Evolutionary conservation across 2,888 invertebrate genomes (phyloP).

Genomic region (Melanotus villosus): DNA sequence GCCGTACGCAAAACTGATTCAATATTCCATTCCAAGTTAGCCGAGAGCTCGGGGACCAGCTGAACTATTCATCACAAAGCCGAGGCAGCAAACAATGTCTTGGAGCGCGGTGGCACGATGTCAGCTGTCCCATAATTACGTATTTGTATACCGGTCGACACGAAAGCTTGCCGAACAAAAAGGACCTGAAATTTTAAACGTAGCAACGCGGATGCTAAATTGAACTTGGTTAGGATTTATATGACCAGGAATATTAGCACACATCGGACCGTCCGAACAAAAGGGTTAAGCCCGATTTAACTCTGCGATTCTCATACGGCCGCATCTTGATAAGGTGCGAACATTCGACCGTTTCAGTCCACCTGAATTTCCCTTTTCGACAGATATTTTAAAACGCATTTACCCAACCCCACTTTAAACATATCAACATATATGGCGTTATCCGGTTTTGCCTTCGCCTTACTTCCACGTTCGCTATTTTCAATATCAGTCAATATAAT

Average conservation of each 20-base stretch:
- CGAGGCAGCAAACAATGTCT: slow-evolving; percentile 50
- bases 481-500: slow-evolving; percentile 22
- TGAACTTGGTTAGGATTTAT: slow-evolving; percentile 32
- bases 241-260: slow-evolving; percentile 31
- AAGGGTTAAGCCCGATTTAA: slow-evolving; percentile 35
- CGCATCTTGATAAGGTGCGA: slow-evolving; percentile 51
- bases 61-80: slow-evolving; percentile 53
- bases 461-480: slow-evolving; percentile 19
- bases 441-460: slow-evolving; percentile 24
- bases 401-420: slow-evolving; percentile 28
- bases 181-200: slow-evolving; percentile 42
- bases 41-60: slow-evolving; percentile 45
- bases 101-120: slow-evolving; percentile 50
- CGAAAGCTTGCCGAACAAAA: slow-evolving; percentile 32
- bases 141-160: slow-evolving; percentile 49
- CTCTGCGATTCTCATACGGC: slow-evolving; percentile 35
- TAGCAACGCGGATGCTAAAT: slow-evolving; percentile 34
- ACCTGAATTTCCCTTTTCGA: slow-evolving; percentile 35
- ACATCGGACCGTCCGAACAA: slow-evolving; percentile 34
- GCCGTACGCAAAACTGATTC: slow-evolving; percentile 50
- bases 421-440: slow-evolving; percentile 30
- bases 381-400: slow-evolving; percentile 41
- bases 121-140: slow-evolving; percentile 55
- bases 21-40: slow-evolving; percentile 51
- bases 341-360: slow-evolving; percentile 21